Base-by-base conservation (phyloP, 2,888 invertebrate genomes). In the Onthophagus sagittarius region DNA sequence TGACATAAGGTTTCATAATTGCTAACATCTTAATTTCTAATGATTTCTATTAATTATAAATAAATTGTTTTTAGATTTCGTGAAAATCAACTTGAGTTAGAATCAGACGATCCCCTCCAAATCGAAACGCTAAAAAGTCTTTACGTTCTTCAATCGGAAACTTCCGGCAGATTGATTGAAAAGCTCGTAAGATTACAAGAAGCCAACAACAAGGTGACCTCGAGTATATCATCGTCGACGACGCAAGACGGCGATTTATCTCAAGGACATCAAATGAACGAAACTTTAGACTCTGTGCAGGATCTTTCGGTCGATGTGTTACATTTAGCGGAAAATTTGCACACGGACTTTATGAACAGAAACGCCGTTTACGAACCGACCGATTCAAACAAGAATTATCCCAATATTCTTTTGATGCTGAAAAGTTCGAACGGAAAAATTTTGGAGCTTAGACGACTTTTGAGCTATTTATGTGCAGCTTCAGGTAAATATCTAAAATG, bases 141-240 rank as follows among this genome's bases (percentile, higher is more conserved):
- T 23, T 75, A 75, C 67, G 83, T 84, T 70, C 82, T 83, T 63
- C 87, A 87, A 79, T 84, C 82, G 7, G 80, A 82, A 67, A 80
- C 86, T 23, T 83, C 85, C 2, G 83, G 81, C 71, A 81, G 83
- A 69, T 77, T 88, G 15, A 82, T 83, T 7, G 83, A 84, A 31
- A 85, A 85, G 78, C 81, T 88, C 74, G 77, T 80, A 15, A 82
- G 82, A 71, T 81, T 88, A 13, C 86, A 87, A 79, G 85, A 85
- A 74, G 85, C 84, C 0, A 85, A 85, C 75, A 78, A 78, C 3
- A 77, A 76, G 39, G 81, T 83, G 5, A 78, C 80, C 33, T 77
- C 79, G n/a, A 79, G 78, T 75, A 77, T 83, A 9, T 74, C 65
- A 9, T 53, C 39, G 39, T 53, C 11, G 6, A 9, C 39, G 1